phyloP scores from a whole-genome alignment of 2,888 invertebrate species.

The Lasioglossum morio region DNA sequence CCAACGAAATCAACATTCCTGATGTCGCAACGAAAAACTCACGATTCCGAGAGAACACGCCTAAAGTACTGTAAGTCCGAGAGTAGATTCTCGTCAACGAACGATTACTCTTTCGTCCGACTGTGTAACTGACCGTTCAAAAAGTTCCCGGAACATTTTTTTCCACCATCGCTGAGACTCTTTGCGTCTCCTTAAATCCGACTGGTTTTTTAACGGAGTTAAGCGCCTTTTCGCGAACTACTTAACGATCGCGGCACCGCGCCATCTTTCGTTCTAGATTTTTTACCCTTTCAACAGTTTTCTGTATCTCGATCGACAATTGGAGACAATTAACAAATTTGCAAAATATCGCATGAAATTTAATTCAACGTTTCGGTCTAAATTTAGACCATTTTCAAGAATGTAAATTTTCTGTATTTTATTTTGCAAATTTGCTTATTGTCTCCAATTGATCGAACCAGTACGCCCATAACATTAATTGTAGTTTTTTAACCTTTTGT shows the following conservation, averaged over 20 bases:
- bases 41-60: background rate
- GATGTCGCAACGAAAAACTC: background rate
- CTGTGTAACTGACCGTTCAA: background rate
- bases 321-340: no score
- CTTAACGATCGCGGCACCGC: background rate
- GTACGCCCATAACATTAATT: no score
- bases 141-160: background rate
- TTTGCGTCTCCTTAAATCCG: background rate
- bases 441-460: no score
- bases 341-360: no score
- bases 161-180: background rate
- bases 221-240: background rate
- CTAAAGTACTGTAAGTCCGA: background rate
- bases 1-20: background rate
- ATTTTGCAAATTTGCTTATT: no score
- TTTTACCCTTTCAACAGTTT: background rate
- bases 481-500: no score
- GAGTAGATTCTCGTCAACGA: conserved; percentile 5
- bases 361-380: no score
- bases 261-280: background rate
- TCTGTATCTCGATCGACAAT: no score
- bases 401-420: no score
- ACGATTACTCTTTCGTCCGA: background rate
- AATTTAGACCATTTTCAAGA: no score
- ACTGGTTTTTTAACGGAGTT: background rate